A percentile compares a stretch with the other conserved stretches of the same genome.
Conservation (phyloP, 1,140 invertebrate genomes). For the Eurosta solidaginis region DNA sequence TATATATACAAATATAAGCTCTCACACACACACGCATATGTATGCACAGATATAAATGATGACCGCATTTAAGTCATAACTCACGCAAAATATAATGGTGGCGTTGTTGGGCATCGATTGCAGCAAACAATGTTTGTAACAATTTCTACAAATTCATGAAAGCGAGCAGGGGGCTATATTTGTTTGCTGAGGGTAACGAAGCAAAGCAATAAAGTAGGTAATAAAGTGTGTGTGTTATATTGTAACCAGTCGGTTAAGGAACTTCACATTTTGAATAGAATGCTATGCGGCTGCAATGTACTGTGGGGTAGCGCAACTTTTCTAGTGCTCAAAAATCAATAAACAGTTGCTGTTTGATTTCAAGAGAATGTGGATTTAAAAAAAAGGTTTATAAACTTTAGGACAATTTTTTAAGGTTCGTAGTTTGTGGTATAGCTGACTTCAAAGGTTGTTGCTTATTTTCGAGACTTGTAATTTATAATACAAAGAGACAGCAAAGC, state of each 20-base stretch:
- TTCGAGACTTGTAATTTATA: no score
- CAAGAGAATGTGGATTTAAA: no score
- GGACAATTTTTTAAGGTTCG: no score
- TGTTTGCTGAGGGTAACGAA: neutral
- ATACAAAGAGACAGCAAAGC: no score
- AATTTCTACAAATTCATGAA: neutral
- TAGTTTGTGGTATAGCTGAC: no score
- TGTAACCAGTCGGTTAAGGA: neutral
- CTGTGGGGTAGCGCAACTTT: neutral
- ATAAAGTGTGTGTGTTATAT: constrained; percentile 22
- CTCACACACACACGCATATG: neutral
- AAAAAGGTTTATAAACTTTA: no score
- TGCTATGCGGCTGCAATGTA: neutral
- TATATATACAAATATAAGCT: neutral
- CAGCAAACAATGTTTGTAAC: neutral
- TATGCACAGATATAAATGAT: neutral
- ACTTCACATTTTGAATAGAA: neutral
- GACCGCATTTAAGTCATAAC: constrained; percentile 21
- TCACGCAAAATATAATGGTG: constrained; percentile 19
- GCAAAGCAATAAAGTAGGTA: neutral
- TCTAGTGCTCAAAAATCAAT: no score
- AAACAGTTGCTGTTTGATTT: no score
- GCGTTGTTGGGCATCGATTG: neutral
- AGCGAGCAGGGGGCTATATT: no score
- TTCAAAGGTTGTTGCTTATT: no score